A percentile compares a stretch with the other conserved stretches of the same genome.
Evolutionary conservation across 2,797 vertebrate genomes (phyloP).

Genomic region (Acanthis flammea): DNA sequence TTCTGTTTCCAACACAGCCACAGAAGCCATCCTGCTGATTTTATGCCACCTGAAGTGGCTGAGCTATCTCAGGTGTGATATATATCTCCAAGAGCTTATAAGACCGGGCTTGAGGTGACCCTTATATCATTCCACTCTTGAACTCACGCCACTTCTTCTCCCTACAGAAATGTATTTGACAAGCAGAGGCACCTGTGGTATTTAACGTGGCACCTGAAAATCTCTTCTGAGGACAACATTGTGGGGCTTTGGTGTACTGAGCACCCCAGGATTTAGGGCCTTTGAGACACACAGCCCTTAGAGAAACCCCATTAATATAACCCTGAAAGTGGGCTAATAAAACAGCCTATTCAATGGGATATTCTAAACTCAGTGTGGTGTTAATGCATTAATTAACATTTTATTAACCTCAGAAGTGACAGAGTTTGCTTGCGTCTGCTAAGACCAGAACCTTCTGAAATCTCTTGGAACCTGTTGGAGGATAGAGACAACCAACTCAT

Average conservation of each 20-base stretch:
- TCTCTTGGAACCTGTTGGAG: background rate
- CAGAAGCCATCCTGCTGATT: too few relatives aligned
- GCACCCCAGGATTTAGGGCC: background rate
- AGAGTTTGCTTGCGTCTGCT: background rate
- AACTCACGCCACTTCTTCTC: background rate
- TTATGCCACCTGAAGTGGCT: too few relatives aligned
- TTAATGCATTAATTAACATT: background rate
- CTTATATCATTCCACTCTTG: background rate
- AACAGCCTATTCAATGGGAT: background rate
- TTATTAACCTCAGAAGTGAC: background rate
- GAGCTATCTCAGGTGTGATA: too few relatives aligned
- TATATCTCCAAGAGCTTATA: too few relatives aligned
- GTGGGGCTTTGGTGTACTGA: background rate
- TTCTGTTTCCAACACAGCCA: too few relatives aligned
- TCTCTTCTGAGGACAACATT: background rate
- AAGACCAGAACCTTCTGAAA: background rate
- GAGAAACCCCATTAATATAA: background rate
- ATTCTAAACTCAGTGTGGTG: background rate
- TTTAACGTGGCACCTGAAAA: background rate
- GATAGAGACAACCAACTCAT: background rate
- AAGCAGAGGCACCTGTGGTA: background rate
- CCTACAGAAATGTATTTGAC: background rate
- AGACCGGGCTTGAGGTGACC: too few relatives aligned
- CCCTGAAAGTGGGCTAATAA: background rate
- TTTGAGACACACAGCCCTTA: background rate